Evolutionary conservation across 2,888 invertebrate genomes (phyloP).

Genomic region (Morpho helenor): DNA sequence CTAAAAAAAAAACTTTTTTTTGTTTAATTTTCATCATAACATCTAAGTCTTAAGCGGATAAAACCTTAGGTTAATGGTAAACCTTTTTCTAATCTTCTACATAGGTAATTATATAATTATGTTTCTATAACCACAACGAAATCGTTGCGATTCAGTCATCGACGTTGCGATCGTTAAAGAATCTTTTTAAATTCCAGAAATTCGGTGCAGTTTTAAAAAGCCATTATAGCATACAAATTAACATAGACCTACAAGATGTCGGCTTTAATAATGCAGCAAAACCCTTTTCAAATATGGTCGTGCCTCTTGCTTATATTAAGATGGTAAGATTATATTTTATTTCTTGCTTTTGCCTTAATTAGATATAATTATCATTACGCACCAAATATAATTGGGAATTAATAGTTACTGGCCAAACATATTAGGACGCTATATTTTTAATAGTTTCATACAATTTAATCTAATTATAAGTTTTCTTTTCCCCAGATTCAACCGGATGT

Average conservation of each 20-base stretch:
- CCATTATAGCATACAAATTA: constrained; percentile 83
- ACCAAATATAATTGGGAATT: too few relatives aligned
- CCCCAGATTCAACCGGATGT: constrained; percentile 52
- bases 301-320: constrained; percentile 85
- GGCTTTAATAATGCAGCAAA: constrained; percentile 75
- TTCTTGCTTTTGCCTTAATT: neutral
- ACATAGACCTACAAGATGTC: constrained; percentile 81
- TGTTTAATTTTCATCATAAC: too few relatives aligned
- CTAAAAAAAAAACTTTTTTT: too few relatives aligned
- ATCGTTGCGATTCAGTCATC: too few relatives aligned
- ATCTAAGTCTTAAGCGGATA: too few relatives aligned
- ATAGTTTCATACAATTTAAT: too few relatives aligned
- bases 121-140: too few relatives aligned
- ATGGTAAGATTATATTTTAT: constrained; percentile 60
- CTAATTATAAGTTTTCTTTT: neutral
- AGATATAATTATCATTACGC: too few relatives aligned
- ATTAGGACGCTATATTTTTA: neutral
- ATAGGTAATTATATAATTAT: too few relatives aligned
- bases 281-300: constrained; percentile 80
- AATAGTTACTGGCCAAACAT: too few relatives aligned
- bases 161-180: too few relatives aligned
- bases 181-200: constrained; percentile 55
- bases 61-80: neutral
- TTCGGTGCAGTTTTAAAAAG: constrained; percentile 82
- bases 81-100: constrained; percentile 1